Conservation (phyloP, 1,140 invertebrate species). For the Drosophila dunni region DNA sequence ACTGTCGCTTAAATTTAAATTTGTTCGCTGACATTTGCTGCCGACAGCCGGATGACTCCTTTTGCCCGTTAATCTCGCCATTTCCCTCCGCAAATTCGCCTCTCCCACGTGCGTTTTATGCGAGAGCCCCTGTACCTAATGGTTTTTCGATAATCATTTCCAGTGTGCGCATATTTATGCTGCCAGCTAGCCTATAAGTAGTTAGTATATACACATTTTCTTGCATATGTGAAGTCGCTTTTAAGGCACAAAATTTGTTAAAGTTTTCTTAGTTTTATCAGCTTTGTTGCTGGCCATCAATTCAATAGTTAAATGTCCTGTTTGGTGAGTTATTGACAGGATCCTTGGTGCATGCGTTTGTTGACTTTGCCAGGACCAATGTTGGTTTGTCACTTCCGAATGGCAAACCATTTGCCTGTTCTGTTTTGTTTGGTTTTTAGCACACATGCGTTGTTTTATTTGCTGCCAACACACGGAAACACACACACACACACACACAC, state of each 20-base stretch:
- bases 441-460: constrained; percentile 38
- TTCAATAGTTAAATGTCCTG: background rate
- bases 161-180: constrained; percentile 18
- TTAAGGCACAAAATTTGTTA: background rate
- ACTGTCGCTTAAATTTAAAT: constrained; percentile 76
- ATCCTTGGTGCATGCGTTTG: background rate
- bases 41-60: constrained; percentile 35
- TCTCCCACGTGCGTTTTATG: constrained; percentile 28
- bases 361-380: background rate
- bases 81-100: constrained; percentile 1
- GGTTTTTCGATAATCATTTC: constrained; percentile 73
- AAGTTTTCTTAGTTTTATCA: constrained; percentile 10
- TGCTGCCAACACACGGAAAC: constrained; percentile 24
- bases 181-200: background rate
- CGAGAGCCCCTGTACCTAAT: constrained; percentile 58
- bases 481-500: constrained; percentile 22
- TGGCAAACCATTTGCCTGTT: constrained; percentile 14
- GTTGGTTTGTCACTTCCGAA: constrained; percentile 26
- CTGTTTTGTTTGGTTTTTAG: background rate
- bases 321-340: constrained; percentile 33
- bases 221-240: background rate
- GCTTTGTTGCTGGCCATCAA: constrained; percentile 12
- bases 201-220: background rate
- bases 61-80: constrained; percentile 35
- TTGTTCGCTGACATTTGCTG: constrained; percentile 63